Evolutionary conservation across 2,113 vertebrate species (phyloP).

Genomic region (Aspidoscelis tigris): DNA sequence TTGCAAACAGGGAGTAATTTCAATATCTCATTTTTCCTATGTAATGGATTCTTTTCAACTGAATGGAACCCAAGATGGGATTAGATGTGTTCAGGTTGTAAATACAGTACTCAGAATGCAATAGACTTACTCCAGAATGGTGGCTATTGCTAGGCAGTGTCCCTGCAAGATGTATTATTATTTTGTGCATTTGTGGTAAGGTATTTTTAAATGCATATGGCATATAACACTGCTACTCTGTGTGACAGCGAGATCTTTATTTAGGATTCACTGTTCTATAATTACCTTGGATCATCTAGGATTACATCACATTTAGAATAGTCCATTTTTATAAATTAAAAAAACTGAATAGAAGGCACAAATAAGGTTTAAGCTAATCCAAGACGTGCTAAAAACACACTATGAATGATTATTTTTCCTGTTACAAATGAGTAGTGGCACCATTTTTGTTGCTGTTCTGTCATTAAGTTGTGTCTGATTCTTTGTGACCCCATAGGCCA

Average conservation of each 20-base stretch:
- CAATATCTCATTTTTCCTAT: not conserved
- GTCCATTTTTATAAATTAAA: not conserved
- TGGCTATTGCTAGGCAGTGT: no score
- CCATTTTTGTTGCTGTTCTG: no score
- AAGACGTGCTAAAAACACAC: no score
- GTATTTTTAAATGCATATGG: conserved; percentile 12
- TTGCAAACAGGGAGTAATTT: not conserved
- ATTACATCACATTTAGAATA: not conserved
- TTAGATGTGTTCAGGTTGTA: not conserved
- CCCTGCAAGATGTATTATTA: not conserved
- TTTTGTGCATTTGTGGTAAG: not conserved
- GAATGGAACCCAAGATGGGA: not conserved
- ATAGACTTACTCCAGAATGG: not conserved
- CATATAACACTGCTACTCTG: not conserved
- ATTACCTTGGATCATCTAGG: not conserved
- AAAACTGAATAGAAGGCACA: not conserved
- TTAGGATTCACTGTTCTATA: not conserved
- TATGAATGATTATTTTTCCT: not conserved
- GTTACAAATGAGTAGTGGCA: not conserved
- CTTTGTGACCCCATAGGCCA: no score
- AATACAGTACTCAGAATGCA: not conserved
- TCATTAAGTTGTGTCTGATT: no score
- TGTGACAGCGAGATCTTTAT: not conserved
- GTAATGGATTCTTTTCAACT: conserved; percentile 15
- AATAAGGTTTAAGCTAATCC: no score